Evolutionary conservation across 2,888 invertebrate genomes (phyloP).

Genomic region (Embidobia sp.): DNA sequence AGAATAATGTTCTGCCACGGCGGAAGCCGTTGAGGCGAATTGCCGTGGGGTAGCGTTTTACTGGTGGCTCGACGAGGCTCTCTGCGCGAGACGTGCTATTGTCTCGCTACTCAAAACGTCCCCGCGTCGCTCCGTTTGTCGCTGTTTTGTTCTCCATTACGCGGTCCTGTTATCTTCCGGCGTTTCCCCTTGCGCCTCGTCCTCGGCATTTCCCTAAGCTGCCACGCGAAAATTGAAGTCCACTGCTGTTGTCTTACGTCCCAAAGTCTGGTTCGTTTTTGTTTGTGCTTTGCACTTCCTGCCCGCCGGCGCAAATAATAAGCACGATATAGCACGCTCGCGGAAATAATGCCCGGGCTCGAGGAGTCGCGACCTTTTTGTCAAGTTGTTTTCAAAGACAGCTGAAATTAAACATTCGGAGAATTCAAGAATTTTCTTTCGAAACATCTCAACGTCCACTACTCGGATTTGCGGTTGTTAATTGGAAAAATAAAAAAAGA

Average conservation of each 20-base stretch:
- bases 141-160: conserved; percentile 68
- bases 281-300: conserved; percentile 21
- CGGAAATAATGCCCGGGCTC: conserved; percentile 21
- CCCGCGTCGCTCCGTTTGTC: conserved; percentile 51
- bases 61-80: conserved; percentile 28
- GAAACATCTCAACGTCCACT: too few relatives aligned
- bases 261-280: conserved; percentile 59
- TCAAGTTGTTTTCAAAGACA: conserved; percentile 3
- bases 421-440: too few relatives aligned
- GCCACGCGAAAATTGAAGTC: conserved; percentile 67
- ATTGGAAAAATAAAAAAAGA: not conserved
- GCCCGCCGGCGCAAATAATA: conserved; percentile 32
- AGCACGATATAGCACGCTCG: too few relatives aligned
- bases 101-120: conserved; percentile 66
- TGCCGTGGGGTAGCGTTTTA: conserved; percentile 47
- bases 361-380: conserved; percentile 5
- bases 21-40: conserved; percentile 48
- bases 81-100: conserved; percentile 68
- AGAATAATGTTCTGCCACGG: conserved; percentile 68
- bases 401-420: conserved; percentile 1
- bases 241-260: conserved; percentile 56
- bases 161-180: conserved; percentile 51
- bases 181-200: too few relatives aligned
- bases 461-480: not conserved
- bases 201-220: conserved; percentile 64